Evolutionary conservation across 2,113 vertebrate species (phyloP).

Genomic region (Cebidichthys violaceus): DNA sequence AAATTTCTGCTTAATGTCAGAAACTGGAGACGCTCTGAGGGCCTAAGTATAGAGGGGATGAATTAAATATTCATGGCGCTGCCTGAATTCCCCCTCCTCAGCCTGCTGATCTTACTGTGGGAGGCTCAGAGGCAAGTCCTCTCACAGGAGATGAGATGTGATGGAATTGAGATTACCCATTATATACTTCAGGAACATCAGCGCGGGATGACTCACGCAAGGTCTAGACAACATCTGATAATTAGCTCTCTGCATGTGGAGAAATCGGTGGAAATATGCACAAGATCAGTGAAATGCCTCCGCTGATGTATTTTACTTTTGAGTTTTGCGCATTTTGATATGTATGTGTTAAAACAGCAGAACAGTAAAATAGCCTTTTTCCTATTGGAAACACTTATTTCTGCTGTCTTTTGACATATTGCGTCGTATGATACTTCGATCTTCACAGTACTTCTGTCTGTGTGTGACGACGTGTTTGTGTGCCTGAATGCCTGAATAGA

Average conservation of each 20-base stretch:
- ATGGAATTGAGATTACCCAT: constrained; percentile 64
- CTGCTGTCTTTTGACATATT: neutral
- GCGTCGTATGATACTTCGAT: neutral
- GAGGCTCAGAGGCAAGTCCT: constrained; percentile 66
- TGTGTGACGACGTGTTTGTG: neutral
- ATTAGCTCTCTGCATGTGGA: constrained; percentile 36
- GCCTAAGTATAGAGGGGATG: constrained; percentile 79
- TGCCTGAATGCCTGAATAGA: neutral
- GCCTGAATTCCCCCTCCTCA: constrained; percentile 66
- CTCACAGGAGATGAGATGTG: constrained; percentile 56
- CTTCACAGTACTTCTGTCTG: neutral
- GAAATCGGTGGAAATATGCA: constrained; percentile 28
- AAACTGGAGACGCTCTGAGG: constrained; percentile 80
- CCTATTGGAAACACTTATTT: neutral
- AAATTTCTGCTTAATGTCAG: constrained; percentile 84
- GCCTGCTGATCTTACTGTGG: constrained; percentile 74
- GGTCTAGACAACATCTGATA: constrained; percentile 53
- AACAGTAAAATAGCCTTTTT: neutral
- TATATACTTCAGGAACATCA: constrained; percentile 61
- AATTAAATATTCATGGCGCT: constrained; percentile 86
- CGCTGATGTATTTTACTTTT: constrained; percentile 16
- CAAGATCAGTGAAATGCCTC: constrained; percentile 15
- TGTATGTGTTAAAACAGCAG: neutral
- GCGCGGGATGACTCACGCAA: constrained; percentile 53
- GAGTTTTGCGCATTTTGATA: constrained; percentile 1